Base-by-base conservation (phyloP, 2,113 vertebrate genomes). In the Mesocricetus auratus region DNA sequence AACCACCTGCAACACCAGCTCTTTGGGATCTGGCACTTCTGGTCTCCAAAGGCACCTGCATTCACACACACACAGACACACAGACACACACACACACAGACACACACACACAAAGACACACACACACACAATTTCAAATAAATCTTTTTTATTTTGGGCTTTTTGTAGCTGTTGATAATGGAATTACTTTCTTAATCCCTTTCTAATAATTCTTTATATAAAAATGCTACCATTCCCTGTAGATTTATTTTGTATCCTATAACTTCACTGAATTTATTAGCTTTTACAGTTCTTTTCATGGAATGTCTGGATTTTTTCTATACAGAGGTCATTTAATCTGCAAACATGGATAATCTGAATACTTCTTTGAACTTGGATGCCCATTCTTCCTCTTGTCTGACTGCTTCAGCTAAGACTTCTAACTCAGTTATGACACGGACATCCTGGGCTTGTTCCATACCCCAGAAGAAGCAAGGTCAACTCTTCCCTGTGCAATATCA, bases 321-420 rank as follows among this genome's bases (percentile, higher is more conserved):
- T 29, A 22, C 9, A 9, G 39, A 47, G 17, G 29, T 66, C 8
- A 47, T 86, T 64, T 86, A 42, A 66, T 86, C 60, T 47, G 42
- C 26, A 47, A 47, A 86, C 26, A 7, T 33, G 17, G 83, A 33
- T 66, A 33, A 45, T 47, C 5, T 85, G 16, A 47, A 66, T 19
- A 9, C 24, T 64, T 86, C 42, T 33, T 86, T 86, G 29, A 64
- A 13, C 29, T 66, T 66, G 42, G 42, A 19, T 33, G 17, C 29
- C 17, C 29, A 33, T 33, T 50, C 2, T 17, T 78, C 17, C 45
- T 50, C 45, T 78, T 78, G 12, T 47, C 22, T 78, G 3, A 15
- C 5, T 50, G 75, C 15, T 10, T 0, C 29, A 0, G 13, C 45
- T 7, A 1, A 78, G 75, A 17, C 15, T 50, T 47, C 42, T 42